These are phyloP conservation scores for Phalacrocorax pelagicus DNA, from an alignment of 2,113 vertebrate species.

Conservation along the genomic window DNA sequence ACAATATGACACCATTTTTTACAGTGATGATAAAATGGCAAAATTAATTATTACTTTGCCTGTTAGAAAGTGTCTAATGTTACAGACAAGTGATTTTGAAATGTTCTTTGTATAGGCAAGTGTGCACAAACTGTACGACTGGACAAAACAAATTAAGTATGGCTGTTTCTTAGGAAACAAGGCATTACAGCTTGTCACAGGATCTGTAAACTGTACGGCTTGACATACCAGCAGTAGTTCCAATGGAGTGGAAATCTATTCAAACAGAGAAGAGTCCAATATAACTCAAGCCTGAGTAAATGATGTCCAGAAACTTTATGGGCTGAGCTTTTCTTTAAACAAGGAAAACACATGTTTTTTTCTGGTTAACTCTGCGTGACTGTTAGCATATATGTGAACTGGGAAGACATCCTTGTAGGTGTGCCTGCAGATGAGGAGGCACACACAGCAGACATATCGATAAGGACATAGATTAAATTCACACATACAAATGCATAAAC, in stretches of 20 bases:
- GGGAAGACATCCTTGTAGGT: not conserved
- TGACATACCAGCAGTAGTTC: not conserved
- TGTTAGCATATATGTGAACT: not conserved
- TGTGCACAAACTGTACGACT: conserved; percentile 31
- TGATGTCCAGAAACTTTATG: not conserved
- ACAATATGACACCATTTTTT: conserved; percentile 61
- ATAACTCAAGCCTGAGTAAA: not conserved
- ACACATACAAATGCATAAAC: not conserved
- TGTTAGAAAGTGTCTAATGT: conserved; percentile 54
- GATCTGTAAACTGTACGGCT: not conserved
- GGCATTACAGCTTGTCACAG: not conserved
- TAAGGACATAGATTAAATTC: not conserved
- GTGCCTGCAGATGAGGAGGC: not conserved
- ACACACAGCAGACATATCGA: not conserved
- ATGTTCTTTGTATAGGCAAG: not conserved
- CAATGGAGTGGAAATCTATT: not conserved
- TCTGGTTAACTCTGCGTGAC: not conserved
- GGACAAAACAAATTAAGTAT: not conserved
- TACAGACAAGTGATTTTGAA: conserved; percentile 52
- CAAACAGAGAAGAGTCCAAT: not conserved
- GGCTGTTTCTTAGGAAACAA: not conserved
- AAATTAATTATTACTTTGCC: conserved; percentile 65
- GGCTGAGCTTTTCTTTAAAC: not conserved
- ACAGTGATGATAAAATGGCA: conserved; percentile 24
- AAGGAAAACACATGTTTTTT: not conserved